Conservation (phyloP, 2,797 vertebrate species). For the Synanceia verrucosa region DNA sequence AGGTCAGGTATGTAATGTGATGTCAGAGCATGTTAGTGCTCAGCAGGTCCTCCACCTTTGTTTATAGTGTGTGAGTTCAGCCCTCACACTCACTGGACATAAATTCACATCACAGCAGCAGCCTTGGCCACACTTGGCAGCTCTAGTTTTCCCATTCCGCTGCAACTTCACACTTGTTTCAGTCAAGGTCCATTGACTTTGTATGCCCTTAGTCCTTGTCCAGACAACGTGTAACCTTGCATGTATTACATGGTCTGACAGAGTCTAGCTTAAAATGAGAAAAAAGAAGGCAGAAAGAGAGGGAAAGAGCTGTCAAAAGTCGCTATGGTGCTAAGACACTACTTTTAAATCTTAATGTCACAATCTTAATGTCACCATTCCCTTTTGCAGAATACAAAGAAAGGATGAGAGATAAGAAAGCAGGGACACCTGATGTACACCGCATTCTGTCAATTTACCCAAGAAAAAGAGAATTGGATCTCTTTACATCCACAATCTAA, state of each 20-base stretch:
- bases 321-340: conserved; percentile 62
- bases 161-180: conserved; percentile 73
- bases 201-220: conserved; percentile 69
- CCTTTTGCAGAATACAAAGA: conserved; percentile 34
- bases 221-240: conserved; percentile 71
- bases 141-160: conserved; percentile 54
- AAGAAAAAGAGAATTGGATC: conserved; percentile 18
- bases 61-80: conserved; percentile 47
- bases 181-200: conserved; percentile 75
- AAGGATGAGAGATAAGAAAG: conserved; percentile 47
- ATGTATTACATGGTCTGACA: conserved; percentile 74
- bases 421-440: conserved; percentile 13
- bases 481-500: conserved; percentile 40
- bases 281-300: conserved; percentile 43
- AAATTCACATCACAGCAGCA: conserved; percentile 61
- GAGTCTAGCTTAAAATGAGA: conserved; percentile 56
- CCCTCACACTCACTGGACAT: conserved; percentile 39
- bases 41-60: conserved; percentile 42
- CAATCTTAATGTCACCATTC: conserved; percentile 70
- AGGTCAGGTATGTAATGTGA: conserved; percentile 53
- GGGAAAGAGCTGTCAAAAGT: conserved; percentile 68
- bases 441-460: conserved; percentile 24
- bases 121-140: conserved; percentile 60
- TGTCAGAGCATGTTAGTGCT: conserved; percentile 56
- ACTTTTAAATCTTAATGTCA: conserved; percentile 75